Evolutionary conservation across 2,113 vertebrate genomes (phyloP).

Genomic region (Casuarius casuarius): DNA sequence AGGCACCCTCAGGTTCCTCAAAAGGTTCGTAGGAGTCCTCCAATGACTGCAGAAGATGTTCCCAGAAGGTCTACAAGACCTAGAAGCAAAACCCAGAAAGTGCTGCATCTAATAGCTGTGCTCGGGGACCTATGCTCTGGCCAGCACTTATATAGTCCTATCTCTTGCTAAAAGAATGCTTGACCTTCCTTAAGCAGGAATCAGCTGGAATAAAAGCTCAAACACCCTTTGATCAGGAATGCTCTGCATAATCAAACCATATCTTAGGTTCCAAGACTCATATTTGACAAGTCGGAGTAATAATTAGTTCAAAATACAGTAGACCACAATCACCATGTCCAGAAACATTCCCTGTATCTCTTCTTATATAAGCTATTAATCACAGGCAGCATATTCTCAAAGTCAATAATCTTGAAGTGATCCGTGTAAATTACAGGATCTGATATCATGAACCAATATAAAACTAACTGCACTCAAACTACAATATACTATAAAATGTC

Average conservation of each 20-base stretch:
- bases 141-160: too few species aligned
- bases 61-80: too few species aligned
- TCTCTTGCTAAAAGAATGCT: too few species aligned
- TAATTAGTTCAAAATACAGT: neutral
- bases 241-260: too few species aligned
- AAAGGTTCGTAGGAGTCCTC: too few species aligned
- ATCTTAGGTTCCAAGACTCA: neutral
- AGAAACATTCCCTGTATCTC: neutral
- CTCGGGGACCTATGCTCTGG: too few species aligned
- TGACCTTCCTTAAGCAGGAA: neutral
- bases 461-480: neutral
- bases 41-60: too few species aligned
- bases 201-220: neutral
- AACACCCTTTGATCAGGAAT: neutral
- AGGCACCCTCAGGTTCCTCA: too few species aligned
- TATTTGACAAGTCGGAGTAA: neutral
- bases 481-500: neutral
- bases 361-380: neutral
- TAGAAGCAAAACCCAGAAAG: too few species aligned
- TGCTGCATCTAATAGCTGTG: too few species aligned
- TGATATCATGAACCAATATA: neutral
- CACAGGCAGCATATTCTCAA: neutral
- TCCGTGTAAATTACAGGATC: neutral
- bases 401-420: neutral
- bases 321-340: neutral